Conservation (phyloP, 64 coral and sea anemone species). For the Acropora tenuis region DNA sequence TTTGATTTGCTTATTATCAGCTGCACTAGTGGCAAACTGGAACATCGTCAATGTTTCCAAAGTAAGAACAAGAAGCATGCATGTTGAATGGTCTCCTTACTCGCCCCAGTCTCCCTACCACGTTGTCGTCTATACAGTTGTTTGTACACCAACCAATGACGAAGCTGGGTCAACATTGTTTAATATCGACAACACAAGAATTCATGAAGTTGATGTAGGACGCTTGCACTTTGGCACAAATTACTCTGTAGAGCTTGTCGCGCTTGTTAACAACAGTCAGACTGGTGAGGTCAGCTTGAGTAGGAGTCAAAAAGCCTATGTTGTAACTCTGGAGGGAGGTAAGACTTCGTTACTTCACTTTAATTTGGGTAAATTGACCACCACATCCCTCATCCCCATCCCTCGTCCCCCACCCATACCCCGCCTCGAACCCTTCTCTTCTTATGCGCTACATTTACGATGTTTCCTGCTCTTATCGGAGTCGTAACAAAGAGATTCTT, state of each 20-base stretch:
- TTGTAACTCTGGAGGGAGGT: conserved; percentile 6
- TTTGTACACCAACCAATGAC: conserved; percentile 14
- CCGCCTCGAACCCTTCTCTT: too few species aligned
- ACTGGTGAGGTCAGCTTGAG: not conserved
- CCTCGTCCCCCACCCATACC: too few species aligned
- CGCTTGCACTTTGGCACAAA: not conserved
- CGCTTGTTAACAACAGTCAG: not conserved
- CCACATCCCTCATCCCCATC: too few species aligned
- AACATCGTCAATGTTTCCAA: not conserved
- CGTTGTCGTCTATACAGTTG: not conserved
- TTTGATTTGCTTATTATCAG: not conserved
- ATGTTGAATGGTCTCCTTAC: not conserved
- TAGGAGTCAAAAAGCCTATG: not conserved
- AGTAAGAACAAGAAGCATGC: not conserved
- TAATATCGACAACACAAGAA: not conserved
- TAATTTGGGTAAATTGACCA: too few species aligned
- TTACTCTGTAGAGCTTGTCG: conserved; percentile 7
- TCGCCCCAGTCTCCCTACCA: not conserved
- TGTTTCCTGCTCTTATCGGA: too few species aligned
- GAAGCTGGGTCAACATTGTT: not conserved
- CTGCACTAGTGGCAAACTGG: not conserved
- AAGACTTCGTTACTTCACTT: not conserved
- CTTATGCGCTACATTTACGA: too few species aligned
- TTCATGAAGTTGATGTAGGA: not conserved
- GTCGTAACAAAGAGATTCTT: too few species aligned